Evolutionary conservation across 2,797 vertebrate species (phyloP), one percentile per base, ranked within the genome.

Genomic region (Calcarius lapponicus): DNA sequence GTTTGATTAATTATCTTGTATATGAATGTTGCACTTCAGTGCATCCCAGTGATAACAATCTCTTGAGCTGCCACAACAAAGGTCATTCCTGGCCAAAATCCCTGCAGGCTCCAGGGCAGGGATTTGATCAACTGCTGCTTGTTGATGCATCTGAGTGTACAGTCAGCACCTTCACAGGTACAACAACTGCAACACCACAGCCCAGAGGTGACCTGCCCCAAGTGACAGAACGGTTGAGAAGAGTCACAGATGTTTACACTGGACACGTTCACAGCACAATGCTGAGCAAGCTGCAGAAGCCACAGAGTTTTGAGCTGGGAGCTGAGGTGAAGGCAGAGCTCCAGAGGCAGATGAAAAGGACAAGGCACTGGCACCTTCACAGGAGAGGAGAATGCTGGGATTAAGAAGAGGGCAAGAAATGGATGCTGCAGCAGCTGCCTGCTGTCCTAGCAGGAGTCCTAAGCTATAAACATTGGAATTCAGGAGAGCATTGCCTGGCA

Each of bases 401-500:
- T 92, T 92, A 80, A 91, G 84, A 79, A 95, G 95, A 4, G 95
- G 83, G 24, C 87, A 92, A 85, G 93, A 76, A 62, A 95, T 22
- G 17, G 94, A 88, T 0, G 88, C 86, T 5, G 36, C 73, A 5
- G 96, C 88, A 70, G 93, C 72, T 4, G 32, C 36, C 75, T 97
- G 96, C 38, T 43, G 50, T 38, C 67, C 71, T 22, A 96, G 65
- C 17, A 96, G 48, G 48, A 90, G 67, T 61, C 95, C 94, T 50
- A 97, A 75, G 1, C 26, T 67, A 36, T 92, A 95, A n/a, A 96
- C 64, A 0, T 95, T 95, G 53, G 94, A 94, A 92, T 95, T 97
- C 43, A 96, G 54, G 65, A 97, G 80, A 73, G 93, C 92, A 25
- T 92, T 96, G 90, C 92, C 86, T 16, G 80, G 61, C 16, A 96